Percentiles rank a stretch among this genome's conserved stretches.
These are phyloP conservation scores for Corythoichthys intestinalis DNA, from an alignment of 2,113 vertebrate genomes.

Conservation along the genomic window DNA sequence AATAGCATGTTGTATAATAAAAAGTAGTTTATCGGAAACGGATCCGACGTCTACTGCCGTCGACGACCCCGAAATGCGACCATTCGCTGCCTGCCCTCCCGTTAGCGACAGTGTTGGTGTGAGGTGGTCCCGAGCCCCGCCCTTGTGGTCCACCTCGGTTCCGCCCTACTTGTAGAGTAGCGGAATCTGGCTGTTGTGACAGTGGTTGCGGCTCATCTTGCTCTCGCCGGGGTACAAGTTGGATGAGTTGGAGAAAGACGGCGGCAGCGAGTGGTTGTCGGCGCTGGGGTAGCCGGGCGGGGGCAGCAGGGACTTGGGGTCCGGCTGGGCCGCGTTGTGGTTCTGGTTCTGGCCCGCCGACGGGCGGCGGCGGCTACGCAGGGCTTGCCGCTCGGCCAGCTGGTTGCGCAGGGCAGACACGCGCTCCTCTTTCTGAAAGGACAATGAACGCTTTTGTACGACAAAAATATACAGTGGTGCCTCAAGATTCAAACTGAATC, in stretches of 20 bases:
- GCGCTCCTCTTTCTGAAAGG: constrained; percentile 83
- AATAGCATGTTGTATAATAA: too few species aligned
- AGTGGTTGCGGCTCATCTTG: constrained; percentile 85
- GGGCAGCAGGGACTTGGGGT: constrained; percentile 73
- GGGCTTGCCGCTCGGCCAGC: constrained; percentile 83
- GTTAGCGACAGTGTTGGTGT: not conserved
- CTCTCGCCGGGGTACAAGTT: constrained; percentile 81
- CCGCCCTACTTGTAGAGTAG: constrained; percentile 81
- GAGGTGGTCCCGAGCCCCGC: not conserved
- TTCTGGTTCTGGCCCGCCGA: constrained; percentile 73
- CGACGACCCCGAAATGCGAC: too few species aligned
- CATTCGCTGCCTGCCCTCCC: too few species aligned
- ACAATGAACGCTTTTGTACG: too few species aligned
- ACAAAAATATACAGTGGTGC: too few species aligned
- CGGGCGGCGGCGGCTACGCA: constrained; percentile 81
- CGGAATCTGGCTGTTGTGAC: constrained; percentile 87
- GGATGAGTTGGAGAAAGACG: constrained; percentile 76
- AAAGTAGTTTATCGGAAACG: too few species aligned
- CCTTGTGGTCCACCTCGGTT: not conserved
- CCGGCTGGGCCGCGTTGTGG: constrained; percentile 65
- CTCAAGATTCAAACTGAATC: too few species aligned
- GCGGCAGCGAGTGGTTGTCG: constrained; percentile 73
- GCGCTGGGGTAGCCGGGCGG: constrained; percentile 75
- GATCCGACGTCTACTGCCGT: too few species aligned
- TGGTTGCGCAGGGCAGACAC: constrained; percentile 88